Evolutionary conservation across 2,797 vertebrate genomes (phyloP).

Genomic region (Numenius phaeopus): DNA sequence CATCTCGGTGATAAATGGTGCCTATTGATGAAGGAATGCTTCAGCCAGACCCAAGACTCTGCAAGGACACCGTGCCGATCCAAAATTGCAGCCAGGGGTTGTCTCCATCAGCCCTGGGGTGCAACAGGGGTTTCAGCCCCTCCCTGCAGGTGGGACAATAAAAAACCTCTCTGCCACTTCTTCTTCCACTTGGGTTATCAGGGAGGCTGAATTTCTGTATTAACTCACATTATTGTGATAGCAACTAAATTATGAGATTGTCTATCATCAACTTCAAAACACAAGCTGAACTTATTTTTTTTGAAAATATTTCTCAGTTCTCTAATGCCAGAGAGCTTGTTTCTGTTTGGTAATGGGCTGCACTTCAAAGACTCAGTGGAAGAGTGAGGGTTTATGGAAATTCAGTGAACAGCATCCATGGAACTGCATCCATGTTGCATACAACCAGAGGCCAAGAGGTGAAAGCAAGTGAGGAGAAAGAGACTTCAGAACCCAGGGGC

Average conservation of each 20-base stretch:
- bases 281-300: neutral
- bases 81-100: neutral
- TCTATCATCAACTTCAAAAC: neutral
- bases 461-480: neutral
- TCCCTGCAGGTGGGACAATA: neutral
- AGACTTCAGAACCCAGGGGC: neutral
- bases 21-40: conserved; percentile 46
- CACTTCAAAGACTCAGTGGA: neutral
- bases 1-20: conserved; percentile 69
- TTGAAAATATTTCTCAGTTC: neutral
- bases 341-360: neutral
- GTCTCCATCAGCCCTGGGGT: neutral
- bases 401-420: neutral
- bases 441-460: neutral
- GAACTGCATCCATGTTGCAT: neutral
- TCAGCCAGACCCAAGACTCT: neutral
- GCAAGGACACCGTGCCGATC: neutral
- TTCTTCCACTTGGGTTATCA: neutral
- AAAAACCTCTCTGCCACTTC: neutral
- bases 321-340: neutral
- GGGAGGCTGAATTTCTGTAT: neutral
- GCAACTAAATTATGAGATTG: neutral
- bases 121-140: neutral
- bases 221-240: neutral
- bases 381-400: neutral